phyloP scores from a whole-genome alignment of 2,888 invertebrate genomes.

The Apotomis capreana region DNA sequence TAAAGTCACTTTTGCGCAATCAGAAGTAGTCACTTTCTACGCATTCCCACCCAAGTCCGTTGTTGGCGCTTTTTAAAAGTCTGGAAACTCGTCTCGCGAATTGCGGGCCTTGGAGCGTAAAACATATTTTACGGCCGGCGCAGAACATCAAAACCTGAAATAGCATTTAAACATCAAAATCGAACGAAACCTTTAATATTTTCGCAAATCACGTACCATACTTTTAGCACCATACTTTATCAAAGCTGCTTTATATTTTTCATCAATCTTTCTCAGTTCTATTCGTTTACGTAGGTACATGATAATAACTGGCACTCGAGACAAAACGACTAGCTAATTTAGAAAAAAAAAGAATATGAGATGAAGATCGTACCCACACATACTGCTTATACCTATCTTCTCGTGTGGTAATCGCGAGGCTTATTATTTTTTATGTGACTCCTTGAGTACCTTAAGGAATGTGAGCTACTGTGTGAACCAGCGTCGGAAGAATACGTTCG shows the following conservation, averaged over 20 bases:
- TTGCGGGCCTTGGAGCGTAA: constrained; percentile 72
- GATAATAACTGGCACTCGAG: background rate
- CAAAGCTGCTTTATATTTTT: background rate
- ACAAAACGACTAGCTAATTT: background rate
- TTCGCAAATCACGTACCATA: constrained; percentile 6
- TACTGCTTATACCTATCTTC: constrained; percentile 49
- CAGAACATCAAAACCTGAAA: constrained; percentile 75
- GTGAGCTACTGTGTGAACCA: constrained; percentile 46
- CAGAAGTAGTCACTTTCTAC: constrained; percentile 67
- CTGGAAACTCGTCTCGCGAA: constrained; percentile 67
- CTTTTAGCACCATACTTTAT: constrained; percentile 3
- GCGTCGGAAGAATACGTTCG: constrained; percentile 27
- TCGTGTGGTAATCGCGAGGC: constrained; percentile 67
- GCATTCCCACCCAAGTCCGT: constrained; percentile 68
- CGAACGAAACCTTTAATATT: constrained; percentile 43
- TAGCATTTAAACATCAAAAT: constrained; percentile 71
- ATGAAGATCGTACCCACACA: constrained; percentile 62
- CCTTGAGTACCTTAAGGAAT: constrained; percentile 55
- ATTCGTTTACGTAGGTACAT: no score
- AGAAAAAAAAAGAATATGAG: constrained; percentile 46
- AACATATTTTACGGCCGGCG: constrained; percentile 77
- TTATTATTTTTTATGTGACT: constrained; percentile 81
- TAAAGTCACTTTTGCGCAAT: constrained; percentile 43
- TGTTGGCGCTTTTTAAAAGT: constrained; percentile 71
- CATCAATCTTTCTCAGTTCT: no score